These are phyloP conservation scores for Stomatorhinus walkeri DNA, from an alignment of 2,797 vertebrate genomes.

Conservation along the genomic window DNA sequence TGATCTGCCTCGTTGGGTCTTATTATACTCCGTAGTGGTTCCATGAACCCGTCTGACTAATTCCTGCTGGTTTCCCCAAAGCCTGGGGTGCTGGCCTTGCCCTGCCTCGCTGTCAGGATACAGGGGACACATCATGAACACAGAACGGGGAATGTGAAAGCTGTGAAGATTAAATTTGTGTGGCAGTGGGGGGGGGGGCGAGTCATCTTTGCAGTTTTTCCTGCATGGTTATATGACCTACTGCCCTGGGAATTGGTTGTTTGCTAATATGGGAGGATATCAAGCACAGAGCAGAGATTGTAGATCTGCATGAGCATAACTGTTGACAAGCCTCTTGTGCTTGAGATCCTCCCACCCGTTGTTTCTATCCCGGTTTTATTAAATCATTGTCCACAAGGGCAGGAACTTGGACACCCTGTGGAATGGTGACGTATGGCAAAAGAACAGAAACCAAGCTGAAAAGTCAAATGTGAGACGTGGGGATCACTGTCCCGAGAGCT, in stretches of 20 bases:
- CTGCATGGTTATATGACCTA: neutral
- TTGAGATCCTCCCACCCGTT: neutral
- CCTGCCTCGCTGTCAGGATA: neutral
- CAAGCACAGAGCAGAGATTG: neutral
- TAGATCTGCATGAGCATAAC: neutral
- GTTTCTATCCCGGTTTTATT: neutral
- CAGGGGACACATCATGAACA: neutral
- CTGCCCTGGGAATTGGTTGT: neutral
- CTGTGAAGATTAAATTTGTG: neutral
- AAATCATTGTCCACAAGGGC: neutral
- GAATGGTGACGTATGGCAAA: neutral
- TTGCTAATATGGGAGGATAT: neutral
- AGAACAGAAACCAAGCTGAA: neutral
- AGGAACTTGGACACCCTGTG: neutral
- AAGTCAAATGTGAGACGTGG: neutral
- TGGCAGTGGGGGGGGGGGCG: neutral
- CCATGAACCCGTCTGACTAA: conserved; percentile 51
- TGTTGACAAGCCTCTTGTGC: neutral
- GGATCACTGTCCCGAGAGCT: neutral
- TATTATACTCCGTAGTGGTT: conserved; percentile 56
- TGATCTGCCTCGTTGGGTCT: neutral
- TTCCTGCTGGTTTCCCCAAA: conserved; percentile 30
- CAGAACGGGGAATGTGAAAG: neutral
- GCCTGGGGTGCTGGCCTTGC: neutral
- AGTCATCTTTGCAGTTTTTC: neutral